These are phyloP conservation scores for Cinara cedri DNA, from an alignment of 2,888 invertebrate species.

Conservation along the genomic window DNA sequence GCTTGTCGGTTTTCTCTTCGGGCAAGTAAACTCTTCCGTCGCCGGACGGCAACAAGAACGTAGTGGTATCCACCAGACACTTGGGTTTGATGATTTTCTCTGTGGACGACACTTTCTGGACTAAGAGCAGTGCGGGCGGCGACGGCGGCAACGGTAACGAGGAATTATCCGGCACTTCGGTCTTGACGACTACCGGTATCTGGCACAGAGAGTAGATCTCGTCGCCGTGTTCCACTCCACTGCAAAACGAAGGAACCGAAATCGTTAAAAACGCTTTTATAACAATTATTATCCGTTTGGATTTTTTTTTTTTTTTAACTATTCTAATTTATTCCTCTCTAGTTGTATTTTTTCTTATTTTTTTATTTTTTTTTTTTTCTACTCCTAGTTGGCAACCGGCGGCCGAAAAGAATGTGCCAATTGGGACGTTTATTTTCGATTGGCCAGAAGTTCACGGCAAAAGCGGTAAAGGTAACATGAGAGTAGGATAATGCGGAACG, in stretches of 20 bases:
- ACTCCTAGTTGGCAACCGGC: constrained; percentile 50
- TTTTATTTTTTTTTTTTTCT: background rate
- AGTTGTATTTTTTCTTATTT: background rate
- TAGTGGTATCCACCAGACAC: constrained; percentile 42
- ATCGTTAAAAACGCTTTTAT: background rate
- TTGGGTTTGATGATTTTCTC: constrained; percentile 32
- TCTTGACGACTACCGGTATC: constrained; percentile 61
- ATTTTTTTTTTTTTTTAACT: background rate
- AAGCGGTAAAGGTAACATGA: constrained; percentile 15
- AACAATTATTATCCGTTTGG: background rate
- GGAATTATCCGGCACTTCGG: constrained; percentile 48
- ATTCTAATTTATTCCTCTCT: constrained; percentile 14
- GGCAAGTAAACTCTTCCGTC: constrained; percentile 32
- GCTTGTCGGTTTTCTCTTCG: background rate
- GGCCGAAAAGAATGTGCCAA: constrained; percentile 55
- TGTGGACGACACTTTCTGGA: constrained; percentile 14
- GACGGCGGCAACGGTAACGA: background rate
- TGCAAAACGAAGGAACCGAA: constrained; percentile 63
- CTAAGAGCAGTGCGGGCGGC: background rate
- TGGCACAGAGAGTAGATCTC: constrained; percentile 77
- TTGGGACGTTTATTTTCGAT: constrained; percentile 57
- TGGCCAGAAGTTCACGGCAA: constrained; percentile 47
- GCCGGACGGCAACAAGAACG: constrained; percentile 43
- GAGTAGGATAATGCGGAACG: constrained; percentile 6
- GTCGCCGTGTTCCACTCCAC: constrained; percentile 80